These are phyloP conservation scores for Sakesphorus luctuosus DNA, from an alignment of 2,113 vertebrate species.

Conservation along the genomic window DNA sequence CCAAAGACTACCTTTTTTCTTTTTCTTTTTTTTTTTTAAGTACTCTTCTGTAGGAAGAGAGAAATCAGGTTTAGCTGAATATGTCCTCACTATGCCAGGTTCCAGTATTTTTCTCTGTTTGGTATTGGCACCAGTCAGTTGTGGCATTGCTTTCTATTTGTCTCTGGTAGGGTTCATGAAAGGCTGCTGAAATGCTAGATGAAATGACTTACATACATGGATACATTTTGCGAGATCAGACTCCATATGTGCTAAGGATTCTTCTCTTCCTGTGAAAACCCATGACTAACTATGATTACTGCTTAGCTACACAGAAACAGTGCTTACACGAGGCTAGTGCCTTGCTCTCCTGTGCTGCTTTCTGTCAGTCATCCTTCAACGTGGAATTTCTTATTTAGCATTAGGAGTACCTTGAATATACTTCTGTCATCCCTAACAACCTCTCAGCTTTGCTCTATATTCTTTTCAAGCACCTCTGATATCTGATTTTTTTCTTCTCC, in stretches of 20 bases:
- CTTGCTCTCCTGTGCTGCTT: not conserved
- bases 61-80: not conserved
- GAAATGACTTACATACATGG: not conserved
- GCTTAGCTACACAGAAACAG: not conserved
- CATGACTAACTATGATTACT: not conserved
- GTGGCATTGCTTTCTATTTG: not conserved
- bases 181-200: not conserved
- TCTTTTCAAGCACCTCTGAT: not conserved
- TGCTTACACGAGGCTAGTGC: not conserved
- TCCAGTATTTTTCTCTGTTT: not conserved
- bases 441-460: not conserved
- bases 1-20: slow-evolving; percentile 28
- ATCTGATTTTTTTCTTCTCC: not conserved
- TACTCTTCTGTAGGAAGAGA: not conserved
- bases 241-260: not conserved
- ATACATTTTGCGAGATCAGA: not conserved
- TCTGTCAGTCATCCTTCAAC: not conserved
- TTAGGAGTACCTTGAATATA: not conserved
- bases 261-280: not conserved
- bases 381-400: not conserved
- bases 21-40: not conserved
- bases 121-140: not conserved
- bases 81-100: not conserved
- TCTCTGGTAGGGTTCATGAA: not conserved
- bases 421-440: not conserved